Base-by-base conservation (phyloP, 2,113 vertebrate species). In the Pachypanchax playfairii region DNA sequence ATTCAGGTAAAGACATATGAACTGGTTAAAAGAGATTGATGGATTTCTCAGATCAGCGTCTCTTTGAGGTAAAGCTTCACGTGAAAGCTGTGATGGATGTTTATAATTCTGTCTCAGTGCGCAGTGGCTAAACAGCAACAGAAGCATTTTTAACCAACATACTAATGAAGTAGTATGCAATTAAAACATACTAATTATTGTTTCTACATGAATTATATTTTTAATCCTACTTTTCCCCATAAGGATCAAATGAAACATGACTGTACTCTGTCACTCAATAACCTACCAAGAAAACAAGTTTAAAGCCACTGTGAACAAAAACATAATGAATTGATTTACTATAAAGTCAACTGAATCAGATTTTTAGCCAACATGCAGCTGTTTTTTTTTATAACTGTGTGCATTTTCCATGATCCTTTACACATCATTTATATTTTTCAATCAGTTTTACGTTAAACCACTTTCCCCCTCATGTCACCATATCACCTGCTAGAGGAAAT, bases 401-500 rank as follows among this genome's bases (percentile, higher is more conserved):
- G 49, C 42, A 65, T 70, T 73, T 64, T 74, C 61, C 25, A 14
- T 0, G 6, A 41, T 39, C 22, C 31, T 79, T 80, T 65, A 48
- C 20, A 0, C 29, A n/a, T 15, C 48, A 25, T 70, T 57, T 53
- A 64, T 59, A 73, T 70, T 73, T 61, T 72, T 82, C 68, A 77
- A 84, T 70, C 43, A 47, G 14, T 33, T 67, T 84, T 65, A 42
- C 25, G 52, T 76, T 65, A 62, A 64, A 65, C 46, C 70, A 64
- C 18, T 33, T 33, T 55, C 47, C 64, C 44, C 26, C 26, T 38
- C 54, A 39, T 70, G 63, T 28, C 53, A 31, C 65, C 57, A 22
- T 70, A 73, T 73, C 46, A 77, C 65, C 38, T 70, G 33, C 33
- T 54, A 44, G 28, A 1, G 29, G 57, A 84, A 41, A 31, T 79